A percentile compares a stretch with the other conserved stretches of the same genome.
phyloP scores from a whole-genome alignment of 2,888 invertebrate genomes.

The Metellina segmentata region DNA sequence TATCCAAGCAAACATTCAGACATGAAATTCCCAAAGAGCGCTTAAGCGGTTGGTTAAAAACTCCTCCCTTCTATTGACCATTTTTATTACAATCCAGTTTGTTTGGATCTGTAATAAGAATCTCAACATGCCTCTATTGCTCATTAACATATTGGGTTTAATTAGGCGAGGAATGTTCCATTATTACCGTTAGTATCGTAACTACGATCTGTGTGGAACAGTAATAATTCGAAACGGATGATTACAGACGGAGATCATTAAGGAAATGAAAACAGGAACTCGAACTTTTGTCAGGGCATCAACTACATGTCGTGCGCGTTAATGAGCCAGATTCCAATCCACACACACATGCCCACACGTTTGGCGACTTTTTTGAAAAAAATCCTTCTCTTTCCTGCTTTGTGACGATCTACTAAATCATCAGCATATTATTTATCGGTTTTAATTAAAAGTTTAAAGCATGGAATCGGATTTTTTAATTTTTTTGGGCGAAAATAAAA shows the following conservation, averaged over 20 bases:
- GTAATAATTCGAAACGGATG: slow-evolving; percentile 63
- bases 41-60: slow-evolving; percentile 20
- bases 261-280: slow-evolving; percentile 61
- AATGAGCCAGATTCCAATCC: slow-evolving; percentile 52
- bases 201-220: slow-evolving; percentile 49
- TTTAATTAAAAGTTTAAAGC: slow-evolving; percentile 66
- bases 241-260: slow-evolving; percentile 65
- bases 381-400: slow-evolving; percentile 8
- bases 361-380: neutral
- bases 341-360: slow-evolving; percentile 5
- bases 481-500: slow-evolving; percentile 22
- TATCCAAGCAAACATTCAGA: no score
- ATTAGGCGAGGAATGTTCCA: slow-evolving; percentile 54
- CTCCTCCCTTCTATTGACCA: slow-evolving; percentile 6
- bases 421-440: slow-evolving; percentile 52
- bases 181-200: slow-evolving; percentile 52
- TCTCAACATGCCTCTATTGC: slow-evolving; percentile 24
- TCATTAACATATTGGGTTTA: slow-evolving; percentile 65
- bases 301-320: slow-evolving; percentile 16
- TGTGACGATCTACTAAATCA: slow-evolving; percentile 51
- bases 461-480: slow-evolving; percentile 6
- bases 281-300: slow-evolving; percentile 64
- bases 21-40: no score
- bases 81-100: slow-evolving; percentile 32
- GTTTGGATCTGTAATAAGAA: slow-evolving; percentile 16